phyloP scores from a whole-genome alignment of 2,797 vertebrate genomes.

The Alca torda region DNA sequence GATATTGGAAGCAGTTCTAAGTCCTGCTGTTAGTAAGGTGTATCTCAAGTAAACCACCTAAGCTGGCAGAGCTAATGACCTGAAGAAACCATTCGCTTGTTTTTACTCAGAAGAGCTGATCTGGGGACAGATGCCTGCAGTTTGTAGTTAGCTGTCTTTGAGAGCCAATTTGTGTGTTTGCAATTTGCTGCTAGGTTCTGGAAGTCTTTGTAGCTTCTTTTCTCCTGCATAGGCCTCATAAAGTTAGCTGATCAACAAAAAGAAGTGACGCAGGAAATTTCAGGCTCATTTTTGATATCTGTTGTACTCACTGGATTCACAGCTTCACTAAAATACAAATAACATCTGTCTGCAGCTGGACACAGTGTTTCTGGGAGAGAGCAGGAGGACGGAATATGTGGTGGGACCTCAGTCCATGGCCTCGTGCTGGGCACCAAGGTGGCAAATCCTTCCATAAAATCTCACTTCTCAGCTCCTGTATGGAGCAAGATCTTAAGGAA shows the following conservation, averaged over 20 bases:
- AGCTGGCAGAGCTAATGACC: not conserved
- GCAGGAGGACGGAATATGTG: not conserved
- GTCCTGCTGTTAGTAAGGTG: not conserved
- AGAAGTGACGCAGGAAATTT: not conserved
- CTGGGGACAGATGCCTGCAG: not conserved
- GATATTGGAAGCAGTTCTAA: not conserved
- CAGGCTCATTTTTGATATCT: not conserved
- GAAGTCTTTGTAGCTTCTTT: not conserved
- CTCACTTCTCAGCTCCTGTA: not conserved
- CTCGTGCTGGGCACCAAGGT: rapidly evolving
- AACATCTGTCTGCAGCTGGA: not conserved
- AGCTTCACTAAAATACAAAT: not conserved
- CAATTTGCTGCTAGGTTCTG: not conserved
- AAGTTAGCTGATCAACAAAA: not conserved
- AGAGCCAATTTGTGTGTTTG: not conserved
- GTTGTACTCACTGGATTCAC: not conserved
- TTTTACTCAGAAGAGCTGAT: not conserved
- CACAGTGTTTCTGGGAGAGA: not conserved
- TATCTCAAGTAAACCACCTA: not conserved
- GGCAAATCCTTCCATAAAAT: not conserved
- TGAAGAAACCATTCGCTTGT: not conserved
- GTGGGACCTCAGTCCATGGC: not conserved
- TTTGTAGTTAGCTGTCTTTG: not conserved
- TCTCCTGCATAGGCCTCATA: not conserved
- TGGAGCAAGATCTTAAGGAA: not conserved